phyloP scores from a whole-genome alignment of 1,140 invertebrate genomes.

The Nylanderia fulva region DNA sequence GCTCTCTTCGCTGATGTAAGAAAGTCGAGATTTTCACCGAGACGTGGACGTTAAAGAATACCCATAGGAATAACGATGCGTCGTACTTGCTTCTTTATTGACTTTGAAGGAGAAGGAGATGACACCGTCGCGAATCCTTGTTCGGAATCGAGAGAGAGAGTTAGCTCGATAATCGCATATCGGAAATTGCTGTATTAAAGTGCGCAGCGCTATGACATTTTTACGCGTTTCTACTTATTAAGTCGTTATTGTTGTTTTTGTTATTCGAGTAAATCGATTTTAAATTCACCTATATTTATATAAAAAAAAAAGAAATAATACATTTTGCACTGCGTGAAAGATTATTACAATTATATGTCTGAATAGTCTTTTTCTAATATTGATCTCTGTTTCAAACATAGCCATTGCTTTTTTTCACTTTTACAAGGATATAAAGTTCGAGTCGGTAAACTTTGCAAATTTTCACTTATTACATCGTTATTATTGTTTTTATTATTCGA shows the following conservation, averaged over 20 bases:
- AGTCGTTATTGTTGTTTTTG: not conserved
- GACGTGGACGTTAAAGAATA: constrained; percentile 11
- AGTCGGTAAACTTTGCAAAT: too few relatives aligned
- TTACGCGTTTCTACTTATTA: constrained; percentile 10
- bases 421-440: too few relatives aligned
- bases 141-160: not conserved
- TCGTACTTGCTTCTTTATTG: constrained; percentile 39
- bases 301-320: not conserved
- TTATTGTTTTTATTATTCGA: not conserved
- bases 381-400: too few relatives aligned
- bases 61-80: constrained; percentile 13
- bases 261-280: constrained; percentile 2
- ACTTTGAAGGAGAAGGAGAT: not conserved
- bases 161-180: not conserved
- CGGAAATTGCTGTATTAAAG: constrained; percentile 18
- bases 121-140: constrained; percentile 2
- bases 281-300: not conserved
- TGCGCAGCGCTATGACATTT: not conserved
- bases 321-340: too few relatives aligned
- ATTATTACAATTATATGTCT: too few relatives aligned
- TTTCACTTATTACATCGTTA: too few relatives aligned
- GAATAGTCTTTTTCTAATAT: too few relatives aligned
- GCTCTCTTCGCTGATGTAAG: not conserved
- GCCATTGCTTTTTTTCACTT: too few relatives aligned
- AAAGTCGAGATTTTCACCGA: not conserved